A percentile compares a stretch with the other conserved stretches of the same genome.
phyloP scores from a whole-genome alignment of 2,888 invertebrate genomes.

The Ophion obscuratus region DNA sequence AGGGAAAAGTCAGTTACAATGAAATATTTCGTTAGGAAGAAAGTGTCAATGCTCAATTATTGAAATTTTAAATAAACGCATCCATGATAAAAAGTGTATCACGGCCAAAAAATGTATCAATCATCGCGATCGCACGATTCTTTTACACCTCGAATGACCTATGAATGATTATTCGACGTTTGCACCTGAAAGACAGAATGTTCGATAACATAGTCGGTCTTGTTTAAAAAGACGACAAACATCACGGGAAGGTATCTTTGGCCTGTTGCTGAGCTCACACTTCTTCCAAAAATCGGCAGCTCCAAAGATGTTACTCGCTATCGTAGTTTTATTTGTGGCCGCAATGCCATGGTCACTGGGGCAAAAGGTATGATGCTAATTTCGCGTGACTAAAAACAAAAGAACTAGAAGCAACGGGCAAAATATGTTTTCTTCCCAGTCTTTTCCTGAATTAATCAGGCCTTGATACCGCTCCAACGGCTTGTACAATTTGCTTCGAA shows the following conservation, averaged over 20 bases:
- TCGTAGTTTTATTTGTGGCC: conserved; percentile 24
- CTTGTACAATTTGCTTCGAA: too few relatives aligned
- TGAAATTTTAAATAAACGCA: too few relatives aligned
- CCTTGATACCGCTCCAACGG: too few relatives aligned
- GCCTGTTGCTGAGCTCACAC: neutral
- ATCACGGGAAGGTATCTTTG: neutral
- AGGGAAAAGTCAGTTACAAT: too few relatives aligned
- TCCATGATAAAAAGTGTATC: too few relatives aligned
- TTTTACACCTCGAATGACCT: neutral
- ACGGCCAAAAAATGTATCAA: neutral
- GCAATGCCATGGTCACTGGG: conserved; percentile 14
- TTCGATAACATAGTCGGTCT: neutral
- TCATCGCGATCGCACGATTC: neutral
- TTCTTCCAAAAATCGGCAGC: neutral
- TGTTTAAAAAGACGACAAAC: neutral
- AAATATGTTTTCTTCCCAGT: neutral
- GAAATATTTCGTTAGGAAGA: too few relatives aligned
- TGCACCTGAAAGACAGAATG: neutral
- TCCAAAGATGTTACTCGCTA: conserved; percentile 11
- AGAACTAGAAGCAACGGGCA: neutral
- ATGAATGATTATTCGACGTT: neutral
- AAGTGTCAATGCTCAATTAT: too few relatives aligned
- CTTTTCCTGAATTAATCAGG: too few relatives aligned
- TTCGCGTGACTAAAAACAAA: neutral
- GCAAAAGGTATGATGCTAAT: conserved; percentile 4